These are phyloP conservation scores for Marronus borbonicus DNA, from an alignment of 2,888 invertebrate species.

Conservation along the genomic window DNA sequence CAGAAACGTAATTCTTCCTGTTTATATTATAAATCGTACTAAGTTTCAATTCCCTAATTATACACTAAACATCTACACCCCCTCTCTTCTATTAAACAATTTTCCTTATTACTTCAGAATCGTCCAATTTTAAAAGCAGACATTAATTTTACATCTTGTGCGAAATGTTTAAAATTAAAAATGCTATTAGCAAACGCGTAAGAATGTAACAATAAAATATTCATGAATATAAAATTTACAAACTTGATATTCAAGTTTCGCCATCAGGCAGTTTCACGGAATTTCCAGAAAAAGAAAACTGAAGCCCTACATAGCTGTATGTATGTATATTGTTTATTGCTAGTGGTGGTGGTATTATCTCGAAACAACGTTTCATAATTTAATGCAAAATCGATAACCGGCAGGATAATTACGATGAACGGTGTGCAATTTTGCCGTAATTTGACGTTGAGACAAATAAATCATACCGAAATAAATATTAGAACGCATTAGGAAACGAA, in stretches of 20 bases:
- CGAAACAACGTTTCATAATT: constrained; percentile 31
- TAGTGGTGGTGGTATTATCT: constrained; percentile 32
- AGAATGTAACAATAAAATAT: constrained; percentile 6
- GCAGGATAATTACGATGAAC: constrained; percentile 35
- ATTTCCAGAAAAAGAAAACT: constrained; percentile 21
- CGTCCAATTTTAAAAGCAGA: too few relatives aligned
- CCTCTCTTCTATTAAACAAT: too few relatives aligned
- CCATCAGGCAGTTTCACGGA: constrained; percentile 2
- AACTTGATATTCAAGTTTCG: constrained; percentile 6
- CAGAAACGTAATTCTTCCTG: too few relatives aligned
- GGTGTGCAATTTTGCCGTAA: constrained; percentile 35
- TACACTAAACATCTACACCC: too few relatives aligned
- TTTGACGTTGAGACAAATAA: constrained; percentile 43
- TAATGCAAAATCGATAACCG: constrained; percentile 42
- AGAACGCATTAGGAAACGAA: constrained; percentile 33
- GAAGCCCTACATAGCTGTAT: background rate
- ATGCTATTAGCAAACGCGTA: background rate
- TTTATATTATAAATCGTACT: too few relatives aligned
- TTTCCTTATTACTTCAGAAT: too few relatives aligned
- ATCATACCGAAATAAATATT: constrained; percentile 33
- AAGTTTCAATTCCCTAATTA: too few relatives aligned
- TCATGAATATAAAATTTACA: background rate
- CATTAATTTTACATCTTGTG: too few relatives aligned
- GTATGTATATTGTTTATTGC: constrained; percentile 26
- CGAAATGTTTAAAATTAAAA: too few relatives aligned